Percentiles rank a stretch among this genome's conserved stretches.
phyloP scores from a whole-genome alignment of 2,797 vertebrate species.

The Acrossocheilus wenchowensis region DNA sequence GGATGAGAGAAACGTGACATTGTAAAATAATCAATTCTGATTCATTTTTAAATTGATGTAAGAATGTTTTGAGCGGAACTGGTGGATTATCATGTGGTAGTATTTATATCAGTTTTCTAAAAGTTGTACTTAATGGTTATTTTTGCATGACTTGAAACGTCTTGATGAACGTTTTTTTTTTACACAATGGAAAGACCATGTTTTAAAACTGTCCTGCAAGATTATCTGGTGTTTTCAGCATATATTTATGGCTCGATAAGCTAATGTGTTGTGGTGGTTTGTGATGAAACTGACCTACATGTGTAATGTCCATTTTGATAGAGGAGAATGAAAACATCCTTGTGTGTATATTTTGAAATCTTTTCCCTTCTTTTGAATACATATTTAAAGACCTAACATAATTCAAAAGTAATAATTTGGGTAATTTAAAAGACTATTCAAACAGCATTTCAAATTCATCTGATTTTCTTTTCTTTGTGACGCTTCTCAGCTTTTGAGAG shows the following conservation, averaged over 20 bases:
- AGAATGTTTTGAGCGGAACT: conserved; percentile 43
- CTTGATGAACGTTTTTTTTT: conserved; percentile 32
- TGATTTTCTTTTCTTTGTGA: conserved; percentile 48
- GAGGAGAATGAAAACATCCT: conserved; percentile 44
- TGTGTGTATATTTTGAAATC: conserved; percentile 65
- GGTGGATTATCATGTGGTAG: conserved; percentile 41
- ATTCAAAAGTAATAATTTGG: conserved; percentile 22
- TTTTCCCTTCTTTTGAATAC: conserved; percentile 43
- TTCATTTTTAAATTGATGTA: conserved; percentile 29
- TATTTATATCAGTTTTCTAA: conserved; percentile 58
- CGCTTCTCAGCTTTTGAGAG: conserved; percentile 56
- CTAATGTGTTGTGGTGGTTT: conserved; percentile 79
- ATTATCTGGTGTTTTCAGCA: conserved; percentile 65
- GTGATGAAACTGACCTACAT: conserved; percentile 63
- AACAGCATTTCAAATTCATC: conserved; percentile 35
- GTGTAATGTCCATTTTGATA: conserved; percentile 70
- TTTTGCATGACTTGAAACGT: conserved; percentile 61
- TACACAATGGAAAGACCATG: conserved; percentile 52
- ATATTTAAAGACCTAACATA: conserved; percentile 54
- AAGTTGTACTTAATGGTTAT: conserved; percentile 45
- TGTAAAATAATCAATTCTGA: conserved; percentile 46
- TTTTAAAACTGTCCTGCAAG: conserved; percentile 74
- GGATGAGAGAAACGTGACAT: not conserved
- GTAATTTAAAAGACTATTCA: conserved; percentile 25
- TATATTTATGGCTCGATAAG: conserved; percentile 84